phyloP scores from a whole-genome alignment of 92 coral and sea anemone species.

The Virgularia gustaviana region DNA sequence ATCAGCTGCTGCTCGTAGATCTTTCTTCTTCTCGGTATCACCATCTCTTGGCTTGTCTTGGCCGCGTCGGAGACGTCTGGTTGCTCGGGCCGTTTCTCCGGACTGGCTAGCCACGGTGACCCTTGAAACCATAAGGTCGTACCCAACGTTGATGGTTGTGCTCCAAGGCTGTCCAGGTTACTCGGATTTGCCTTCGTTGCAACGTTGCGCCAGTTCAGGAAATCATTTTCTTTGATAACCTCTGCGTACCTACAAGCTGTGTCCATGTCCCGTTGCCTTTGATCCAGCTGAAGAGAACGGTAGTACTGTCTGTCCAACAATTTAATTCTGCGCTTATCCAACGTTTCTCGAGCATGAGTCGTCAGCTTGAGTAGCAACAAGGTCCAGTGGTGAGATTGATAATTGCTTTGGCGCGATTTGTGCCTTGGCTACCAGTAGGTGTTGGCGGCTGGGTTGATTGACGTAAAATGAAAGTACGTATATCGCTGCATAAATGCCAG shows the following conservation, averaged over 20 bases:
- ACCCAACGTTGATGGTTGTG: conserved; percentile 28
- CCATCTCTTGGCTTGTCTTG: conserved; percentile 35
- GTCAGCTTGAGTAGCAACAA: too few species aligned
- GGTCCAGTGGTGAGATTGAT: too few species aligned
- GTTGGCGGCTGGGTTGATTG: conserved; percentile 47
- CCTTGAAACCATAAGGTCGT: conserved; percentile 52
- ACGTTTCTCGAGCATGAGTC: conserved; percentile 35
- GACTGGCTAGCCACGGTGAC: conserved; percentile 40
- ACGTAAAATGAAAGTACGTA: conserved; percentile 48
- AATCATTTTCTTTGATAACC: conserved; percentile 39
- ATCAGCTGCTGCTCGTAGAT: not conserved
- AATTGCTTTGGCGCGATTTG: too few species aligned
- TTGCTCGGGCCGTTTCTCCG: conserved; percentile 46
- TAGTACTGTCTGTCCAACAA: conserved; percentile 51
- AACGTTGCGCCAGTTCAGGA: conserved; percentile 42
- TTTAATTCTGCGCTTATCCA: conserved; percentile 35
- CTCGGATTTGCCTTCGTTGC: conserved; percentile 51
- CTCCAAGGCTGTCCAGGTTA: conserved; percentile 45
- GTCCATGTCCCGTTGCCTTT: conserved; percentile 47
- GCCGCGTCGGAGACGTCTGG: conserved; percentile 41
- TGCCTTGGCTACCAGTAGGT: too few species aligned
- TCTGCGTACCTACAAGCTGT: too few species aligned
- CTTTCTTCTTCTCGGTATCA: not conserved
- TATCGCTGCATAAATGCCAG: too few species aligned
- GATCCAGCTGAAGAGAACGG: conserved; percentile 47